Evolutionary conservation across 2,888 invertebrate genomes (phyloP), one percentile per base, ranked within the genome.

Genomic region (Bedellia somnulentella): DNA sequence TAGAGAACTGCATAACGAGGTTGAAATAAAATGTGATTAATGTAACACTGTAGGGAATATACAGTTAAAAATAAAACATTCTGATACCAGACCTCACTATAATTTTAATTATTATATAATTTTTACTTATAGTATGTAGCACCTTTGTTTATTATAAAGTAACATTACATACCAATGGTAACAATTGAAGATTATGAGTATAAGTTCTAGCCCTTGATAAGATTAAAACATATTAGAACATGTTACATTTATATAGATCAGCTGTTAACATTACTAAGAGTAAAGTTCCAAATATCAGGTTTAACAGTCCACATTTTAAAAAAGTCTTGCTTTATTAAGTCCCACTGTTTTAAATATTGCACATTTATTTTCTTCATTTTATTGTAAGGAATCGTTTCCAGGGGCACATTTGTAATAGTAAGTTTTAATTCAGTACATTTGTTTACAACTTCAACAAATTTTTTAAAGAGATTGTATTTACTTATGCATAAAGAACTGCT

Each of bases 291-390:
- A 36, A 73, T 59, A 34, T 70, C 66, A n/a, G 80, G 77, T 47
- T 82, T 82, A 1, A 42, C 39, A 5, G 80, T 79, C 83, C 83
- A 83, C 28, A 56, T 50, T 45, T 62, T 60, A 42, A 83, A 82
- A 44, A 78, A 71, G 1, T 45, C 44, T 9, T 52, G 42, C 45
- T 77, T 80, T 5, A 80, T 41, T 33, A 44, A 35, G 12, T 34
- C 34, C 82, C 82, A 83, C 18, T 41, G 47, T 4, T 50, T 37
- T 31, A 37, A 30, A 39, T 47, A 70, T 14, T 38, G 42, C 24
- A 30, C 31, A 5, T 66, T 55, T 44, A 56, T 67, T 12, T 32
- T 51, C 40, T 75, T 75, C 62, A 73, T 67, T 37, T 48, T 42
- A 53, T 57, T 66, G 34, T 71, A 75, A 18, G 60, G 47, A 29